These are phyloP conservation scores for Xanthostigma xanthostigma DNA, from an alignment of 2,888 invertebrate species.

Conservation along the genomic window DNA sequence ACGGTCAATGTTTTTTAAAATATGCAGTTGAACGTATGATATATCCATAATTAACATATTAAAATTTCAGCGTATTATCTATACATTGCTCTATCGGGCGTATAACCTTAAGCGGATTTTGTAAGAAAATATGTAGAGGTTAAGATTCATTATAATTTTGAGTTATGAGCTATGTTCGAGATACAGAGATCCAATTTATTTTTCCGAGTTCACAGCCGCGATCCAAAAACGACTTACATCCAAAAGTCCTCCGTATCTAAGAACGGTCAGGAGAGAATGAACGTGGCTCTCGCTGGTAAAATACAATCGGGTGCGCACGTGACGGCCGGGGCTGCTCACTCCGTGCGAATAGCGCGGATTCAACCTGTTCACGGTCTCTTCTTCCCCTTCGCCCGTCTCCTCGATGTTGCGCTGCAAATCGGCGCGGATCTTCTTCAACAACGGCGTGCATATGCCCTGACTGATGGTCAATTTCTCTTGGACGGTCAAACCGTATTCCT, in stretches of 20 bases:
- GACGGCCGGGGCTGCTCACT: conserved; percentile 93
- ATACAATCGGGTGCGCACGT: conserved; percentile 95
- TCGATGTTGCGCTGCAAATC: conserved; percentile 90
- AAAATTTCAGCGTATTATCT: too few species aligned
- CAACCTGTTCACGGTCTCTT: conserved; percentile 83
- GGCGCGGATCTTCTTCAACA: conserved; percentile 87
- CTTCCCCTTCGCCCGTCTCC: conserved; percentile 51
- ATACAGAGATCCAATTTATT: too few species aligned
- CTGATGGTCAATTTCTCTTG: conserved; percentile 94
- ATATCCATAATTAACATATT: too few species aligned
- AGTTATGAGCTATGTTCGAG: too few species aligned
- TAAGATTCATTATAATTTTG: too few species aligned
- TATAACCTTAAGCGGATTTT: too few species aligned
- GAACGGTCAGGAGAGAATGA: conserved; percentile 89
- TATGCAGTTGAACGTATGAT: too few species aligned
- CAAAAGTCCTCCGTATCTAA: conserved; percentile 81
- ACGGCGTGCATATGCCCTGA: conserved; percentile 92
- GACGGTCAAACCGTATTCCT: conserved; percentile 92
- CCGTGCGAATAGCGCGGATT: conserved; percentile 98
- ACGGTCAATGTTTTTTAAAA: too few species aligned
- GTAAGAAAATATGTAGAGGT: too few species aligned
- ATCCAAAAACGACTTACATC: conserved; percentile 41
- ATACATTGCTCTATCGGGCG: too few species aligned
- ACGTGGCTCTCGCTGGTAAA: conserved; percentile 99
- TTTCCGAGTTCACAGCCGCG: too few species aligned